A percentile compares a stretch with the other conserved stretches of the same genome.
Evolutionary conservation across 2,888 invertebrate species (phyloP).

Genomic region (Nomada fucata): DNA sequence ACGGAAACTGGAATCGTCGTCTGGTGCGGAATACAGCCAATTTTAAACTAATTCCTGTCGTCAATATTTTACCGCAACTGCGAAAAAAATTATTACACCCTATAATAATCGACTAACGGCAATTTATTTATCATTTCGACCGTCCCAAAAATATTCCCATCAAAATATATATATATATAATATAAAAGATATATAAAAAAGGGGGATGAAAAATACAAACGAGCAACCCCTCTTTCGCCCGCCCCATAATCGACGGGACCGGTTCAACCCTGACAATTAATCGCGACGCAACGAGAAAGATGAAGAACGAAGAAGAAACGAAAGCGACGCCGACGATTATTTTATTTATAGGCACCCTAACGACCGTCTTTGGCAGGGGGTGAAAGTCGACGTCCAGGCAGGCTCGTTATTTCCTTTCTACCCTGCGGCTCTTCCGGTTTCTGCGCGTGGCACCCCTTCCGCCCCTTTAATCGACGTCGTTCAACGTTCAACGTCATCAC

Average conservation of each 20-base stretch:
- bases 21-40: no score
- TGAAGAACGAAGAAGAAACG: background rate
- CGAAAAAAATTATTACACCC: no score
- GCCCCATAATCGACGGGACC: constrained; percentile 10
- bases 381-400: constrained; percentile 50
- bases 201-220: no score
- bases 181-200: no score
- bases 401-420: constrained; percentile 72
- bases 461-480: constrained; percentile 48
- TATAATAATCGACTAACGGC: no score
- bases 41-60: no score
- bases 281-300: background rate
- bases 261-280: constrained; percentile 7
- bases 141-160: no score
- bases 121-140: no score
- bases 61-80: no score
- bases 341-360: constrained; percentile 80
- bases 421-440: constrained; percentile 35
- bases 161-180: no score
- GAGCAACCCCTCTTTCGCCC: no score
- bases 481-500: constrained; percentile 21
- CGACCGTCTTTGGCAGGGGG: constrained; percentile 75
- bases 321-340: constrained; percentile 72
- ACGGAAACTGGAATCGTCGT: background rate
- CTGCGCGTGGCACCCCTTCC: constrained; percentile 55